Evolutionary conservation across 2,113 vertebrate genomes (phyloP), one percentile per base, ranked within the genome.

Genomic region (Caranx melampygus): DNA sequence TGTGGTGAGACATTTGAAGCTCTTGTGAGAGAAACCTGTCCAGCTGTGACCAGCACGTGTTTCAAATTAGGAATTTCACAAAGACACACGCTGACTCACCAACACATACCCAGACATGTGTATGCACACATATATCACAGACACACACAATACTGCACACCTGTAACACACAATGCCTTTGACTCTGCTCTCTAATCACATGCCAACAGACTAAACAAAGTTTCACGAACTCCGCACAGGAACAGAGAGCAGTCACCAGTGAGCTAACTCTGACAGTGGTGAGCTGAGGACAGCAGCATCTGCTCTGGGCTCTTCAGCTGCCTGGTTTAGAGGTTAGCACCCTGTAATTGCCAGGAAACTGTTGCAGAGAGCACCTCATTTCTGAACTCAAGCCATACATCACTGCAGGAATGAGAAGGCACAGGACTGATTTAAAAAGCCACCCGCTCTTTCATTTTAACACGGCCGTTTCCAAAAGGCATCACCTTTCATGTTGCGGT

Each of bases 341-440:
- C 89, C 91, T 94, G 91, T 93, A 94, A 93, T 94, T 93, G 90
- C 73, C 72, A 85, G 87, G 89, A 90, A 91, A 86, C 88, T 86
- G 82, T 79, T 83, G 79, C 80, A 83, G 78, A 58, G 85, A 94
- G 89, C 79, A 81, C 77, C 77, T 91, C 83, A 89, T 92, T 90
- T 92, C 79, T 79, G 84, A 90, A 89, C 86, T 45, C 21, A 89
- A 92, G 86, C 79, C 91, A 93, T 93, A 91, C 90, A 94, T 93
- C 92, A 93, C 71, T 6, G 81, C 71, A 90, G 49, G 89, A 95
- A 94, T 94, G 93, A 94, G 85, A 93, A 91, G 93, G 93, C 64
- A 87, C 62, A 70, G 20, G 70, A 74, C 64, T 83, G 85, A 86
- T 92, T 90, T 90, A 81, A 90, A 87, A 92, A 90, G 86, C 59